A percentile compares a stretch with the other conserved stretches of the same genome.
Conservation (phyloP, 2,888 invertebrate species). For the Drosophila gaucha region DNA sequence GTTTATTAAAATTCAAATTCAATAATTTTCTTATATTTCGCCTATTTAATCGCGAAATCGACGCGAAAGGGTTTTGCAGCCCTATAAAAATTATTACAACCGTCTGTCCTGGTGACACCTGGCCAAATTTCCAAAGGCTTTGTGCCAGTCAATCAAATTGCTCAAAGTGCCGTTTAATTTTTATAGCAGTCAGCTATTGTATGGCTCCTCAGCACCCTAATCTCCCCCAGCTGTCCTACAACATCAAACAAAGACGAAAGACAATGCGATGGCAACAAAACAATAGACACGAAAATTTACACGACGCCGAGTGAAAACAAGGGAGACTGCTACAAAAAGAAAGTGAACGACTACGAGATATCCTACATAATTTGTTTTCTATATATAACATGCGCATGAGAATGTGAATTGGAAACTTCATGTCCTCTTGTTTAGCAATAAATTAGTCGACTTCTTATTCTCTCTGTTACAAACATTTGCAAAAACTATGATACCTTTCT, state of each 20-base stretch:
- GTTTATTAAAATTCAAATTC: too few species aligned
- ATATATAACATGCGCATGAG: too few species aligned
- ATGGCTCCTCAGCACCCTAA: background rate
- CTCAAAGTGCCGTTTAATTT: constrained; percentile 68
- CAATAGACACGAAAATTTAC: constrained; percentile 60
- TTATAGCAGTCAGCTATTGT: constrained; percentile 52
- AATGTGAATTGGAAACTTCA: too few species aligned
- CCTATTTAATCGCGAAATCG: background rate
- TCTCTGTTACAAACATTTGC: too few species aligned
- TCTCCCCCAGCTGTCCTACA: constrained; percentile 11
- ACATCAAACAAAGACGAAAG: constrained; percentile 12
- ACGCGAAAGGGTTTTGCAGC: background rate
- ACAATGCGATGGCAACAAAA: constrained; percentile 44
- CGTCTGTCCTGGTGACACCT: constrained; percentile 48
- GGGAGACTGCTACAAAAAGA: background rate
- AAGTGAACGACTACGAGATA: background rate
- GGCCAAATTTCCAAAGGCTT: constrained; percentile 46
- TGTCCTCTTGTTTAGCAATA: too few species aligned
- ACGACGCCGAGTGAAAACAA: constrained; percentile 46
- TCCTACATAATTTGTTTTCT: too few species aligned
- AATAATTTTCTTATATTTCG: too few species aligned
- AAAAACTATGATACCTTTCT: background rate
- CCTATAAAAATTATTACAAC: background rate
- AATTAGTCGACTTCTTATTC: too few species aligned
- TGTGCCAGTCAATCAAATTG: constrained; percentile 68